These are phyloP conservation scores for Copidosoma aretas DNA, from an alignment of 2,888 invertebrate genomes.

Conservation along the genomic window DNA sequence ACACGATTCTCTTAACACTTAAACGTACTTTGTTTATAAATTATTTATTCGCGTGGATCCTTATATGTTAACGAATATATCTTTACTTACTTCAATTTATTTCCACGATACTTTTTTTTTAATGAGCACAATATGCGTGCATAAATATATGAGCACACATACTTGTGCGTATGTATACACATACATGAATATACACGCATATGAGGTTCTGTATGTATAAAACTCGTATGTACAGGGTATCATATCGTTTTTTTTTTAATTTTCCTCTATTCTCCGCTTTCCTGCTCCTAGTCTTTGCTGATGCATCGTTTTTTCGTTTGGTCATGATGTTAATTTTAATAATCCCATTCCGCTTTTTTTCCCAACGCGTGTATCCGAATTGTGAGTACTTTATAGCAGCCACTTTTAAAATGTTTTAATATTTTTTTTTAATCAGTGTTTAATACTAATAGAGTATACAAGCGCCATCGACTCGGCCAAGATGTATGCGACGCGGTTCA, in stretches of 20 bases:
- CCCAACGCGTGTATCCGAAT: constrained; percentile 22
- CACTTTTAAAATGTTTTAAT: too few relatives aligned
- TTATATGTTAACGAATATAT: constrained; percentile 48
- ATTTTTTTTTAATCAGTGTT: constrained; percentile 12
- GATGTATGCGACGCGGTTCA: constrained; percentile 29
- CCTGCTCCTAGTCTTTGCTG: neutral
- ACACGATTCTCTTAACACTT: constrained; percentile 34
- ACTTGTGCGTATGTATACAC: too few relatives aligned
- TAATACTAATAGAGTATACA: constrained; percentile 31
- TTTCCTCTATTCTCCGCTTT: constrained; percentile 28
- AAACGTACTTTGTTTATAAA: constrained; percentile 40
- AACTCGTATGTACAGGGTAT: constrained; percentile 62
- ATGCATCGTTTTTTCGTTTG: constrained; percentile 37
- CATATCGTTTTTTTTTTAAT: constrained; percentile 48
- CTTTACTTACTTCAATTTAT: constrained; percentile 48
- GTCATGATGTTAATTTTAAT: constrained; percentile 34
- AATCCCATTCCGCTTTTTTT: constrained; percentile 21
- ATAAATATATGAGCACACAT: too few relatives aligned
- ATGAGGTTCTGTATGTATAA: constrained; percentile 61
- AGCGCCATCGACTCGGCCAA: constrained; percentile 34
- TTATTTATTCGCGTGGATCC: constrained; percentile 39
- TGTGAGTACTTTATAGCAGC: constrained; percentile 30
- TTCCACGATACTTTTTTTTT: constrained; percentile 55
- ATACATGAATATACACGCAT: constrained; percentile 26
- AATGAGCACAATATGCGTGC: constrained; percentile 56